Evolutionary conservation across 2,797 vertebrate species (phyloP), one percentile per base, ranked within the genome.

Genomic region (Parauchenoglanis ngamensis): DNA sequence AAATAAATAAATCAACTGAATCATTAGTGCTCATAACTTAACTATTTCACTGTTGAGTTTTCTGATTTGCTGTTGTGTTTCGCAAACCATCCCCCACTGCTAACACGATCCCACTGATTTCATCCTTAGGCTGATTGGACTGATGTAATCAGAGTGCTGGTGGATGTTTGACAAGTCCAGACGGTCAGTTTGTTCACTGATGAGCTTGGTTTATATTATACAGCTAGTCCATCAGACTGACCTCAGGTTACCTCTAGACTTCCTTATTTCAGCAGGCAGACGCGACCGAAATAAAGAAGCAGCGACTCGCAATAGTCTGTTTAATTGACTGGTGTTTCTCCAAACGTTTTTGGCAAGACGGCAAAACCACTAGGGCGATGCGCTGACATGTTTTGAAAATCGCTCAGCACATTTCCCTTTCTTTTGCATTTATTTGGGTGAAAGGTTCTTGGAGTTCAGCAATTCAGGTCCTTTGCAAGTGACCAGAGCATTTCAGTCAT

Each of bases 381-480:
- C 63, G 7, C n/a, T 1, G n/a, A 35, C 63, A 68, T 54, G 63
- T 23, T 68, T 68, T 68, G 46, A 23, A 52, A 35, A 54, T 54
- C 4, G 5, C 63, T 35, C 61, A 0, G 19, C 17, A 7, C 63
- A 83, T 83, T 83, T 83, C 81, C 81, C 63, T 83, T 54, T 13
- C 46, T 83, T 83, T 83, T 83, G 81, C 81, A 83, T 83, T 23
- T 31, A 83, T 68, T 83, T 83, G 81, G n/a, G 19, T 83, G 46
- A 68, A 35, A 52, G 13, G 63, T 67, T 81, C 77, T 57, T 4
- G 1, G 17, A 59, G 77, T 59, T 31, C 63, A 52, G 63, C n/a
- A 68, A 28, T 28, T 68, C 63, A 11, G 12, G 12, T 4, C n/a
- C 11, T 10, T 10, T 8, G 40, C 2, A 54, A 54, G 44, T 23